phyloP scores from a whole-genome alignment of 2,113 vertebrate species.

The Galeopterus variegatus region DNA sequence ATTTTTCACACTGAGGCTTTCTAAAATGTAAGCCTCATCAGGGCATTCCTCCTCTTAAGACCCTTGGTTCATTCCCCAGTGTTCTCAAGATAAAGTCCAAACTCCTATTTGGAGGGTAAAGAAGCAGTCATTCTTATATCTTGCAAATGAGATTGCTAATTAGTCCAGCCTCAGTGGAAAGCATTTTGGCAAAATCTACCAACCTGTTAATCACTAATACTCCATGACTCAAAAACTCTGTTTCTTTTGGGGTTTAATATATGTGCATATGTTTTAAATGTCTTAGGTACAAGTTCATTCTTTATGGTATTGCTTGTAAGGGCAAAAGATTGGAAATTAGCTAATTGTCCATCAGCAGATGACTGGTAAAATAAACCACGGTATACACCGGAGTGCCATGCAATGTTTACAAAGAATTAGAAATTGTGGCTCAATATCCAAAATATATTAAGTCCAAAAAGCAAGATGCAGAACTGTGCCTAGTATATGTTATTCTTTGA shows the following conservation, averaged over 20 bases:
- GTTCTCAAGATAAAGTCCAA: conserved; percentile 3
- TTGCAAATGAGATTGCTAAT: not conserved
- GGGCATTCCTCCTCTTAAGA: not conserved
- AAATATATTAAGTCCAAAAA: not conserved
- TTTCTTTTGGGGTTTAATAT: not conserved
- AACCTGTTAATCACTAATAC: not conserved
- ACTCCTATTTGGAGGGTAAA: not conserved
- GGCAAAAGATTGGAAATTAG: conserved; percentile 3
- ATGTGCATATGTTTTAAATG: not conserved
- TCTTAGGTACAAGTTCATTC: not conserved
- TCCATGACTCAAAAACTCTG: not conserved
- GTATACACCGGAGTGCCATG: not conserved
- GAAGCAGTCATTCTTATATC: not conserved
- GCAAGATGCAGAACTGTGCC: not conserved
- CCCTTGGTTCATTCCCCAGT: not conserved
- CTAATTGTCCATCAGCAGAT: not conserved
- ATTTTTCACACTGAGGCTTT: not conserved
- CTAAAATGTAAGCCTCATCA: not conserved
- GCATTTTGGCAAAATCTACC: not conserved
- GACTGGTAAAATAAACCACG: not conserved
- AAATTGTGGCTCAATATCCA: not conserved
- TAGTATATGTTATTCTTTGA: not conserved
- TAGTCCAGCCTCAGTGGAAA: not conserved
- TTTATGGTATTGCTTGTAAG: not conserved
- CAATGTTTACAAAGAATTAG: not conserved